Percentiles rank a stretch among this genome's conserved stretches.
phyloP scores from a whole-genome alignment of 2,113 vertebrate genomes.

The Laticauda colubrina region DNA sequence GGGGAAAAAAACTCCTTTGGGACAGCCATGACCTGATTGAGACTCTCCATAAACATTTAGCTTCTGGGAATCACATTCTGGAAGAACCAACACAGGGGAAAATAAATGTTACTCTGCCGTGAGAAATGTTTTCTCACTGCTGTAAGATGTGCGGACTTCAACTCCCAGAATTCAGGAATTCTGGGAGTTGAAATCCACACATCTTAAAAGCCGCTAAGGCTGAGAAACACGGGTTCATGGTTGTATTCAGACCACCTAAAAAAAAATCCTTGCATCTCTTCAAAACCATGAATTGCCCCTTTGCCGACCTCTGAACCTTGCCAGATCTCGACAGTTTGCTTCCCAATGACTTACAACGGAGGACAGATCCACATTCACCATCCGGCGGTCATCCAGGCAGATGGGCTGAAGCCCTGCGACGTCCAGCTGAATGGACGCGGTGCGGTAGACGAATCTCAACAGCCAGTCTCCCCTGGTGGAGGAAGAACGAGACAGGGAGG shows the following conservation, averaged over 20 bases:
- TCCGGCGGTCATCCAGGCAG: constrained; percentile 76
- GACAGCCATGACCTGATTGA: no score
- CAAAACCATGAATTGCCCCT: background rate
- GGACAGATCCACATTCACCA: constrained; percentile 93
- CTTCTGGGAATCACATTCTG: background rate
- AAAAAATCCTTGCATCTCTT: no score
- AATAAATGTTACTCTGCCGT: background rate
- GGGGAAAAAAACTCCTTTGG: no score
- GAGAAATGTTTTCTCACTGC: no score
- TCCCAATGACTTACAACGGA: constrained; percentile 79
- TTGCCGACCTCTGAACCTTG: background rate
- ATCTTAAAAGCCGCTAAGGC: background rate
- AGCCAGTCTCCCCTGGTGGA: constrained; percentile 91
- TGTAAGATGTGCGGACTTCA: no score
- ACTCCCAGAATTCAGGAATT: no score
- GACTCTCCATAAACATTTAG: no score
- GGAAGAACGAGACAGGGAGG: constrained; percentile 2
- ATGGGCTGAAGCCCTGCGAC: constrained; percentile 94
- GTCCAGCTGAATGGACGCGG: constrained; percentile 82
- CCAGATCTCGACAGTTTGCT: no score
- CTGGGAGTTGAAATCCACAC: no score
- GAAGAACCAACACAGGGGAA: background rate
- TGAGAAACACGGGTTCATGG: background rate
- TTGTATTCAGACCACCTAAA: background rate
- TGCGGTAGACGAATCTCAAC: constrained; percentile 91